These are phyloP conservation scores for Lepeophtheirus salmonis DNA, from an alignment of 1,140 invertebrate species.

Conservation along the genomic window DNA sequence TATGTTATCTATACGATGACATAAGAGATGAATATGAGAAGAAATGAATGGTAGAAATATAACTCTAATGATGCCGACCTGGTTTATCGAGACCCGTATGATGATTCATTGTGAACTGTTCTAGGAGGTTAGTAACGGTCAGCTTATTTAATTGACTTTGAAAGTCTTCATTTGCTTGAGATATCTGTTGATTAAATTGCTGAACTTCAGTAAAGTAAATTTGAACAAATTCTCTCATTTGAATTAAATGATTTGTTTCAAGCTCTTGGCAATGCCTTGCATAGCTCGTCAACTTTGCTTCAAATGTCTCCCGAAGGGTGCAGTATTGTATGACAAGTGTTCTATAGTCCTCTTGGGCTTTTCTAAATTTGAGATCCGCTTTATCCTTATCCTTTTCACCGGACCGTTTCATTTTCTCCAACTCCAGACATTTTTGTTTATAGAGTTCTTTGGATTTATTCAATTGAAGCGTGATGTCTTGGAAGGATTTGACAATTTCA, in stretches of 20 bases:
- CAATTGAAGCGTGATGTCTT: conserved; percentile 59
- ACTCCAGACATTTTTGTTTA: conserved; percentile 54
- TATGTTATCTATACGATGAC: no score
- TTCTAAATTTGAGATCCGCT: conserved; percentile 71
- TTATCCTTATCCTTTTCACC: conserved; percentile 80
- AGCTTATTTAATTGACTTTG: not conserved
- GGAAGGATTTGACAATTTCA: conserved; percentile 68
- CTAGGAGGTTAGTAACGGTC: not conserved
- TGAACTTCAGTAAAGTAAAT: conserved; percentile 58
- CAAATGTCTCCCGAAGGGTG: conserved; percentile 69
- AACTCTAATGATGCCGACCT: no score
- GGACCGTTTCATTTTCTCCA: conserved; percentile 67
- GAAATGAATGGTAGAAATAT: no score
- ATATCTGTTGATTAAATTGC: conserved; percentile 30
- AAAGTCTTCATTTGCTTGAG: not conserved
- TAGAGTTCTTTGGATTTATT: conserved; percentile 80
- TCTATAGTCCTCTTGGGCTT: conserved; percentile 82
- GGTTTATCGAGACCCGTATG: not conserved
- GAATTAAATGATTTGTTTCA: conserved; percentile 69
- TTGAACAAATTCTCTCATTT: conserved; percentile 87
- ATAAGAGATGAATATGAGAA: no score
- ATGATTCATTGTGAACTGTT: not conserved
- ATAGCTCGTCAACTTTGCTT: conserved; percentile 76
- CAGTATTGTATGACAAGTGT: conserved; percentile 69
- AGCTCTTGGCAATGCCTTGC: conserved; percentile 88